Conservation (phyloP, 2,113 vertebrate species). For the Dolichallabes microphthalmus region DNA sequence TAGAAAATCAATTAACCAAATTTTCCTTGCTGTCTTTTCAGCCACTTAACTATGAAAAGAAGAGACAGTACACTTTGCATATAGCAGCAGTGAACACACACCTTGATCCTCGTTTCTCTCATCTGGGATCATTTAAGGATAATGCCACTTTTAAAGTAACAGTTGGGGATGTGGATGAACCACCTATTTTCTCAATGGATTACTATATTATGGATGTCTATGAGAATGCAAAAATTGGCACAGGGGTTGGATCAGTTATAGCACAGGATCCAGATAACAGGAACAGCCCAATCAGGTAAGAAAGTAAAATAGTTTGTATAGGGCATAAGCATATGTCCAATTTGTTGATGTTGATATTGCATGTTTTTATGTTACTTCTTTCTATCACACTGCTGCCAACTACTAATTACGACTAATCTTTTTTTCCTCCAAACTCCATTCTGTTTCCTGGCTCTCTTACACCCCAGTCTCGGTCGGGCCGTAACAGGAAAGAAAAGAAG, state of each 20-base stretch:
- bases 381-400: background rate
- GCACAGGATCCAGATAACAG: slow-evolving; percentile 91
- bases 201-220: slow-evolving; percentile 93
- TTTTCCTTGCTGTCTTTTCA: slow-evolving; percentile 60
- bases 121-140: slow-evolving; percentile 94
- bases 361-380: background rate
- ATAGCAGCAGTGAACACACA: slow-evolving; percentile 96
- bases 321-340: background rate
- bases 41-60: slow-evolving; percentile 95
- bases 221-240: slow-evolving; percentile 85
- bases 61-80: slow-evolving; percentile 91
- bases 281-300: slow-evolving; percentile 88
- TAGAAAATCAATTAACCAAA: background rate
- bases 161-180: slow-evolving; percentile 92
- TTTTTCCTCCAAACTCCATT: background rate
- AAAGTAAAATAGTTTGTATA: background rate
- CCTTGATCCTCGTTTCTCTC: slow-evolving; percentile 86
- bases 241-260: slow-evolving; percentile 82
- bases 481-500: no score
- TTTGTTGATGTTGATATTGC: background rate
- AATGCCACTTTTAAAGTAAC: slow-evolving; percentile 88
- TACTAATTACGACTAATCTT: background rate
- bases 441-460: no score
- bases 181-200: slow-evolving; percentile 87
- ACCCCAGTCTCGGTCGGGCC: no score